Evolutionary conservation across 64 coral and sea anemone genomes (phyloP), one percentile per base, ranked within the genome.

Genomic region (Trachythela sp.): DNA sequence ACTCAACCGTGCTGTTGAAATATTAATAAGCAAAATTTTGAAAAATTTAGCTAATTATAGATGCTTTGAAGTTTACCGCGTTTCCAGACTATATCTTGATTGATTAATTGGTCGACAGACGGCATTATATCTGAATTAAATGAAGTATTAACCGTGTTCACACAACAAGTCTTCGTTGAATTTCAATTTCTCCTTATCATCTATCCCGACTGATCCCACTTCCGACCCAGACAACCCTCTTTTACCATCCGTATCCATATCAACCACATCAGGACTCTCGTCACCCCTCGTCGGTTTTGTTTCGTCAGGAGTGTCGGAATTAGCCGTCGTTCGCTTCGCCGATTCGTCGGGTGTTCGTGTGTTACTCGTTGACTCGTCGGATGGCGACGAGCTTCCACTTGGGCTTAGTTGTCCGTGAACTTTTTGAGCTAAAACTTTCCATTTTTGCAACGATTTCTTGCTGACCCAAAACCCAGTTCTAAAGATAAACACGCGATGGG

Each of bases 151-250:
- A 99, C 96, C 91, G 45, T 99, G 96, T 88, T 89, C 91, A 89
- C 96, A 99, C 9, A 95, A 40, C 40, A 99, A 88, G 51, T 99
- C 96, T 54, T 99, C 96, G 38, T 99, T 99, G 50, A 99, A 99
- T 54, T 87, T 86, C n/a, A 48, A 77, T 31, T 84, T 60, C 1
- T 54, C 42, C n/a, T 92, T 85, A 42, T 99, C 67, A 1, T 85
- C 88, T 22, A 89, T 39, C 75, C 30, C 88, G 33, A 91, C 89
- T 33, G 90, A 87, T 8, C 37, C 85, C 24, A 2, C 36, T 38
- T 24, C 15, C 32, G 70, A 35, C 24, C 42, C 60, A 36, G 48
- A 42, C n/a, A 0, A 50, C 34, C 84, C 41, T 4, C 30, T 20
- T 15, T 40, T 15, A 40, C 50, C 39, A 84, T 39, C 20, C 83